Percentiles rank a stretch among this genome's conserved stretches.
Evolutionary conservation across 2,797 vertebrate species (phyloP).

Genomic region (Monodelphis domestica): DNA sequence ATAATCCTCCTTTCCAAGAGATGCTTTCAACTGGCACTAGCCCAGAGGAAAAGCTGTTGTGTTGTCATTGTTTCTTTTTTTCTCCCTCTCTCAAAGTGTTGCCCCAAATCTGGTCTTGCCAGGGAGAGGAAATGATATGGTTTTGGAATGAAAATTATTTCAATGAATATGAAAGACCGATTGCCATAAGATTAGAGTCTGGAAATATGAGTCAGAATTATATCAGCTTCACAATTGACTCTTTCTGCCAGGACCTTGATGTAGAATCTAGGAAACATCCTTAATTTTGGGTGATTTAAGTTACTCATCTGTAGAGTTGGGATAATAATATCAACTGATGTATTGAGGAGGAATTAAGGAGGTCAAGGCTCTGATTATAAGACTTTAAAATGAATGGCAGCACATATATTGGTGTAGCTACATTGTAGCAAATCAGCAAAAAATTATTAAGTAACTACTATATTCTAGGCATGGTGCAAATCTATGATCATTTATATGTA

Average conservation of each 20-base stretch:
- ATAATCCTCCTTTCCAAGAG: not conserved
- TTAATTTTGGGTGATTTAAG: not conserved
- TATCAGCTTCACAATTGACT: too few relatives aligned
- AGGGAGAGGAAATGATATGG: not conserved
- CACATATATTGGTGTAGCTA: not conserved
- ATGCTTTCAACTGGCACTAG: not conserved
- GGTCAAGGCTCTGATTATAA: not conserved
- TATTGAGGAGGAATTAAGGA: not conserved
- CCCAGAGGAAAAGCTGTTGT: not conserved
- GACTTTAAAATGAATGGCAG: not conserved
- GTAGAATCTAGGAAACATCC: not conserved
- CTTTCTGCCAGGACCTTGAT: not conserved
- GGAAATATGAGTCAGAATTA: fast-evolving
- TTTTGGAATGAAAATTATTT: not conserved
- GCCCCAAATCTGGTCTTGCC: not conserved
- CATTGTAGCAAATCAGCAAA: fast-evolving
- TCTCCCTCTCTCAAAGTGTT: not conserved
- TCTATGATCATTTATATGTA: not conserved
- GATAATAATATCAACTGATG: not conserved
- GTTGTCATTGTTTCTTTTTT: not conserved
- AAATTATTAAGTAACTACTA: not conserved
- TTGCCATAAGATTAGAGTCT: too few relatives aligned
- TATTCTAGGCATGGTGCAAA: not conserved
- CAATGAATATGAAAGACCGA: not conserved
- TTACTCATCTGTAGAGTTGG: not conserved